phyloP scores from a whole-genome alignment of 2,113 vertebrate genomes.

The Benitochromis conjunctus region DNA sequence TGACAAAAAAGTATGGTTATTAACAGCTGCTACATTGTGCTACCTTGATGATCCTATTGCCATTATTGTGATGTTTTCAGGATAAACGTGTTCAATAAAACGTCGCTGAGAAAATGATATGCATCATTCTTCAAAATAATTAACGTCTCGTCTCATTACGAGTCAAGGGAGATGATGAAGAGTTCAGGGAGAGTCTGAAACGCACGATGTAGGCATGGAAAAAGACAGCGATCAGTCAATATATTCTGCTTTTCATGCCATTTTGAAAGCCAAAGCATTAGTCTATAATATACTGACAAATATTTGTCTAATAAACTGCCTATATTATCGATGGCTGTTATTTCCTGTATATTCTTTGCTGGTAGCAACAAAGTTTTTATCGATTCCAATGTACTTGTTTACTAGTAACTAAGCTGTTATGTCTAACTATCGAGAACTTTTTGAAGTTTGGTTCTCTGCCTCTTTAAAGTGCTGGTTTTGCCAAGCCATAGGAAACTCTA shows the following conservation, averaged over 20 bases:
- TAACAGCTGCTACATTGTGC: background rate
- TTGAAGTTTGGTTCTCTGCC: slow-evolving; percentile 6
- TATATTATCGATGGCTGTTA: background rate
- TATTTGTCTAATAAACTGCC: background rate
- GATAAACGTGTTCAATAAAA: background rate
- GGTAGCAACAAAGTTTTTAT: background rate
- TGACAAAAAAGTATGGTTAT: background rate
- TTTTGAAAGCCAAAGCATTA: background rate
- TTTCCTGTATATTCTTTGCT: background rate
- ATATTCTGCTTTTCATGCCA: background rate
- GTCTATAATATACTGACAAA: background rate
- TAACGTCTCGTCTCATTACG: background rate
- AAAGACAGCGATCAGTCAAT: background rate
- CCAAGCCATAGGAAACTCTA: background rate
- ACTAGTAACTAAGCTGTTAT: slow-evolving; percentile 50
- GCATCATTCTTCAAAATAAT: background rate
- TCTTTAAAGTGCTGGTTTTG: slow-evolving; percentile 35
- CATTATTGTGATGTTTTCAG: background rate
- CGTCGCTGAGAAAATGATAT: background rate
- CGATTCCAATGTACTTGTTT: background rate
- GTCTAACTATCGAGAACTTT: slow-evolving; percentile 60
- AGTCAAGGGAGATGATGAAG: background rate
- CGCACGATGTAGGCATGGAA: background rate
- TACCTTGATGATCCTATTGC: background rate
- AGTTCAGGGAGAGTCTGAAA: background rate